Evolutionary conservation across 2,797 vertebrate species (phyloP).

Genomic region (Neosalanx taihuensis): DNA sequence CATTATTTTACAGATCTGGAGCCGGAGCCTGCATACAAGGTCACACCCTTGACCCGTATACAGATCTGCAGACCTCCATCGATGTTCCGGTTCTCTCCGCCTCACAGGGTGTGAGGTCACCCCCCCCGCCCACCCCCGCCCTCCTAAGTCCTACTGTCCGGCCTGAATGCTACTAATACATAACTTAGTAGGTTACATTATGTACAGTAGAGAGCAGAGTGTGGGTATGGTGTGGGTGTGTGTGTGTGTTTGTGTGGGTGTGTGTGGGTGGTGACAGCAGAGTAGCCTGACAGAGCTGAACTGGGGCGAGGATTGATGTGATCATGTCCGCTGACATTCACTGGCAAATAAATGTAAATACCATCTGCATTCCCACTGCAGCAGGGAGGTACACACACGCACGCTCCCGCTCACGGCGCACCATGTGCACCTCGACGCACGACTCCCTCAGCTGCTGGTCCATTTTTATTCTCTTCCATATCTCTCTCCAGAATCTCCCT

Average conservation of each 20-base stretch:
- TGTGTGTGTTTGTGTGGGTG: background rate
- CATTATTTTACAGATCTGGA: too few relatives aligned
- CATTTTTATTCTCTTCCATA: too few relatives aligned
- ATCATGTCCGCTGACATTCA: conserved; percentile 55
- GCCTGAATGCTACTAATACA: conserved; percentile 12
- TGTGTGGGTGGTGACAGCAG: background rate
- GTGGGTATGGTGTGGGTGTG: background rate
- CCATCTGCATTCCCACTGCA: conserved; percentile 55
- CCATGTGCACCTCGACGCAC: conserved; percentile 1
- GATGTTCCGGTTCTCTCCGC: too few relatives aligned
- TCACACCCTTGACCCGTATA: too few relatives aligned
- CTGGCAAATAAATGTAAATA: conserved; percentile 58
- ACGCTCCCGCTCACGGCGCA: conserved; percentile 4
- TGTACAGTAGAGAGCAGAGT: background rate
- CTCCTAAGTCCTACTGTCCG: too few relatives aligned
- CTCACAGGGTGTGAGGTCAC: too few relatives aligned
- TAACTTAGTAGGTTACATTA: conserved; percentile 29
- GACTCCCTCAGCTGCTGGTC: background rate
- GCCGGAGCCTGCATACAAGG: too few relatives aligned
- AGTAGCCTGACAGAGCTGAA: conserved; percentile 58
- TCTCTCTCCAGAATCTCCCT: conserved; percentile 32
- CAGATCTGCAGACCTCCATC: too few relatives aligned
- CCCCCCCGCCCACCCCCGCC: too few relatives aligned
- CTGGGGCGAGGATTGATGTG: conserved; percentile 51
- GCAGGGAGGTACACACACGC: conserved; percentile 2